Base-by-base conservation (phyloP, 1,140 invertebrate species). In the Heliconius eleuchia region DNA sequence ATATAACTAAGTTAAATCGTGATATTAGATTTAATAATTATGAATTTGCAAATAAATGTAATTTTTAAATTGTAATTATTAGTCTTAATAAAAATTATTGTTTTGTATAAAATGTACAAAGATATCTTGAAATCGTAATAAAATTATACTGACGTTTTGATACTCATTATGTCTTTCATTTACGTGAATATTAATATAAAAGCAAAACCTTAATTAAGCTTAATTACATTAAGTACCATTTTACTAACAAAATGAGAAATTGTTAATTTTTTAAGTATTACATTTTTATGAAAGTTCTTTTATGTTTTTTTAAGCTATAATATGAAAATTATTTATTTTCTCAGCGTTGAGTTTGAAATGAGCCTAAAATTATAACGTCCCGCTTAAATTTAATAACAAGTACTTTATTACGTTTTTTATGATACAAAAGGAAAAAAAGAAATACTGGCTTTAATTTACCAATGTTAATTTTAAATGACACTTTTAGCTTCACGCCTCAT, bases 71-170 rank as follows among this genome's bases (percentile, higher is more conserved):
- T 94, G 92, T 94, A 93, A 94, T 94, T 94, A 94, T 91, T 94
- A 94, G 92, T 89, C 86, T 79, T 93, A 92, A 92, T 88, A 86
- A 88, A 34, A 91, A 92, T 92, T 93, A 94, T 94, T 93, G 92
- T 93, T 93, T 94, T 94, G 92, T 94, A 94, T 93, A 93, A 94
- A 92, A 88, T 94, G 93, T 94, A 94, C 93, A 94, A 93, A 94
- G 89, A 90, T 92, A 92, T 94, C 93, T 93, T 91, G 88, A 87
- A 91, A 87, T 87, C 89, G 88, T 93, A 93, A 93, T 94, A 92
- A 92, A 87, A 93, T 93, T 94, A 94, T 93, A 94, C 92, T 90
- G 92, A 94, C 89, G 93, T 94, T 94, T 94, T 94, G 90, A 94
- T 94, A 94, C 92, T 93, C 90, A 92, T 82, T 81, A 82, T 76